A percentile compares a stretch with the other conserved stretches of the same genome.
These are phyloP conservation scores for Nilaparvata lugens DNA, from an alignment of 1,140 invertebrate genomes.

Conservation along the genomic window DNA sequence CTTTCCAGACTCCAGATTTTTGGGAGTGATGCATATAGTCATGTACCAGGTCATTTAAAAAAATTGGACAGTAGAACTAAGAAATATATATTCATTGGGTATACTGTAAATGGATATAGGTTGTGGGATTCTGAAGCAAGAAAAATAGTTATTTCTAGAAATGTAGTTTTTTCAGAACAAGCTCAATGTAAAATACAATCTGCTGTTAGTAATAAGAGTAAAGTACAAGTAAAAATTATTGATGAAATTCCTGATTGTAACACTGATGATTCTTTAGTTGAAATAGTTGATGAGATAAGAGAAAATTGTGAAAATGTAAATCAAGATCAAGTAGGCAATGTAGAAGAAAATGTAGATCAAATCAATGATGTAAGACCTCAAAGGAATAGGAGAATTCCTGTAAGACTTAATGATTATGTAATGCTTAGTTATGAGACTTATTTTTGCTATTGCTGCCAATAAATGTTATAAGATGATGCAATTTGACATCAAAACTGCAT, in stretches of 20 bases:
- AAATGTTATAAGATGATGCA: too few relatives aligned
- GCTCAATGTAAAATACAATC: slow-evolving; percentile 33
- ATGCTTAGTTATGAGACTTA: slow-evolving; percentile 27
- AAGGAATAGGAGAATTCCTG: background rate
- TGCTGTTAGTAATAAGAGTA: slow-evolving; percentile 29
- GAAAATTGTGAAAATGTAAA: too few relatives aligned
- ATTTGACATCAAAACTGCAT: too few relatives aligned
- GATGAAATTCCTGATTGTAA: background rate
- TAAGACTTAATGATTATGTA: slow-evolving; percentile 14
- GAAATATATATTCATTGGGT: slow-evolving; percentile 34
- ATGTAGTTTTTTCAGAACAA: too few relatives aligned
- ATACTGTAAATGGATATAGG: too few relatives aligned
- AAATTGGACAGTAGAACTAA: too few relatives aligned
- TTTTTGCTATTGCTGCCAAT: too few relatives aligned
- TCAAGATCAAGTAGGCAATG: too few relatives aligned
- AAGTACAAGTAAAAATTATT: background rate
- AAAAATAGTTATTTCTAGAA: too few relatives aligned
- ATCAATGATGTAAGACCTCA: background rate
- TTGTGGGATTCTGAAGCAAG: too few relatives aligned
- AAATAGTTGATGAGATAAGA: background rate
- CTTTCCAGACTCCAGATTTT: slow-evolving; percentile 30
- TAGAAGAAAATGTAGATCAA: background rate
- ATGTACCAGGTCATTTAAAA: too few relatives aligned
- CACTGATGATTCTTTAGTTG: background rate
- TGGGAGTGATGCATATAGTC: slow-evolving; percentile 30